Conservation (phyloP, 2,113 vertebrate genomes). For the Kryptolebias marmoratus region DNA sequence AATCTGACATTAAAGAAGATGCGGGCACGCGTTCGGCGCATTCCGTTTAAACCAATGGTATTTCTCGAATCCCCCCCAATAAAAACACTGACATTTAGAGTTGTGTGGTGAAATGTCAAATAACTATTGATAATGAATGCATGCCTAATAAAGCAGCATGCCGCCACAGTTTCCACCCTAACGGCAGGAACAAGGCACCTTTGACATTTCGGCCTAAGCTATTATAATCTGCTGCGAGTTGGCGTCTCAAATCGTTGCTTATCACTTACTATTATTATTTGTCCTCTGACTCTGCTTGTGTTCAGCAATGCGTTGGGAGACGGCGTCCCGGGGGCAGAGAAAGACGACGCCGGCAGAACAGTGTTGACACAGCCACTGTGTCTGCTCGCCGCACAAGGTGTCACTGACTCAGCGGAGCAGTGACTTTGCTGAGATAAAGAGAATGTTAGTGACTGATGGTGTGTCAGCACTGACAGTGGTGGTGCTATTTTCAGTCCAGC, state of each 20-base stretch:
- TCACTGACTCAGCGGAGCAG: constrained; percentile 52
- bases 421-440: constrained; percentile 67
- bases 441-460: constrained; percentile 47
- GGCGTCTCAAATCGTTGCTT: constrained; percentile 44
- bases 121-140: constrained; percentile 39
- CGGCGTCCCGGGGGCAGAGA: constrained; percentile 35
- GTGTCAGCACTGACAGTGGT: neutral
- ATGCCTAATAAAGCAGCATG: constrained; percentile 22
- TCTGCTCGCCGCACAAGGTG: constrained; percentile 62
- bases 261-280: constrained; percentile 56
- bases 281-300: constrained; percentile 36
- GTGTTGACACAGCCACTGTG: constrained; percentile 68
- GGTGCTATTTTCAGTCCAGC: constrained; percentile 16
- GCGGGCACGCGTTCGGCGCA: neutral
- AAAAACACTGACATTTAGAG: constrained; percentile 67
- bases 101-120: constrained; percentile 60
- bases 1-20: constrained; percentile 4
- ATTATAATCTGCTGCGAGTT: constrained; percentile 36
- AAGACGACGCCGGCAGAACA: constrained; percentile 60
- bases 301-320: constrained; percentile 43
- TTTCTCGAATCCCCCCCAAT: constrained; percentile 10
- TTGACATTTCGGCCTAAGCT: constrained; percentile 61
- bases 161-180: constrained; percentile 25
- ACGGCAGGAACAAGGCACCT: constrained; percentile 50
- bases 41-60: neutral